Evolutionary conservation across 2,888 invertebrate genomes (phyloP).

Genomic region (Xanthia icteritia): DNA sequence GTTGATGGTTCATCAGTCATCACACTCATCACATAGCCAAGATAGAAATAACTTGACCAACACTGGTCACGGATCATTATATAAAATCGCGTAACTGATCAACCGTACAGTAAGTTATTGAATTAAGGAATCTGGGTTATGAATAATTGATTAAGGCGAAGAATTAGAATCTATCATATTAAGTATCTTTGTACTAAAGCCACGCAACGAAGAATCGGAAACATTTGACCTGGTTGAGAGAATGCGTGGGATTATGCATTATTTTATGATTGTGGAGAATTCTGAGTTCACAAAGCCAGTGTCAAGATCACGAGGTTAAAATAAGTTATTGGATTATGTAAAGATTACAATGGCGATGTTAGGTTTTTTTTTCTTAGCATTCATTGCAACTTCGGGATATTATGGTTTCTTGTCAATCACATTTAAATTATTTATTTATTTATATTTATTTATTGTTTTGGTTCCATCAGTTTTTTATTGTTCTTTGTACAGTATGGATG

Average conservation of each 20-base stretch:
- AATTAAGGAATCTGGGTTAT: conserved; percentile 61
- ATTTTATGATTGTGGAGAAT: conserved; percentile 34
- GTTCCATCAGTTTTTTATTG: background rate
- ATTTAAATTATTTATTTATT: too few relatives aligned
- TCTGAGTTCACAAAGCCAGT: conserved; percentile 44
- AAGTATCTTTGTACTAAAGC: conserved; percentile 35
- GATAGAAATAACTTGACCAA: conserved; percentile 22
- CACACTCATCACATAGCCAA: background rate
- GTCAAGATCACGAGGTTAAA: conserved; percentile 40
- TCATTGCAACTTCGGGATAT: background rate
- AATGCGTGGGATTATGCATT: conserved; percentile 40
- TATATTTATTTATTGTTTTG: too few relatives aligned
- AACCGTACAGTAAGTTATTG: conserved; percentile 41
- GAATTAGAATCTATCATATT: conserved; percentile 45
- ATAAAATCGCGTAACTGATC: conserved; percentile 30
- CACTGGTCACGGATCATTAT: conserved; percentile 37
- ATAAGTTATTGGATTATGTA: conserved; percentile 14
- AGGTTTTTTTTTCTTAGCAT: background rate
- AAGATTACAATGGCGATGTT: background rate
- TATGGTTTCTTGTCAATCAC: background rate
- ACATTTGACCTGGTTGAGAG: conserved; percentile 45
- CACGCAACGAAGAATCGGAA: conserved; percentile 31
- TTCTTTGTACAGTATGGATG: background rate
- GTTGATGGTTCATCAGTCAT: background rate
- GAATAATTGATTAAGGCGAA: conserved; percentile 61